Conservation (phyloP, 1,140 invertebrate species). For the Caenorhabditis brenneri region DNA sequence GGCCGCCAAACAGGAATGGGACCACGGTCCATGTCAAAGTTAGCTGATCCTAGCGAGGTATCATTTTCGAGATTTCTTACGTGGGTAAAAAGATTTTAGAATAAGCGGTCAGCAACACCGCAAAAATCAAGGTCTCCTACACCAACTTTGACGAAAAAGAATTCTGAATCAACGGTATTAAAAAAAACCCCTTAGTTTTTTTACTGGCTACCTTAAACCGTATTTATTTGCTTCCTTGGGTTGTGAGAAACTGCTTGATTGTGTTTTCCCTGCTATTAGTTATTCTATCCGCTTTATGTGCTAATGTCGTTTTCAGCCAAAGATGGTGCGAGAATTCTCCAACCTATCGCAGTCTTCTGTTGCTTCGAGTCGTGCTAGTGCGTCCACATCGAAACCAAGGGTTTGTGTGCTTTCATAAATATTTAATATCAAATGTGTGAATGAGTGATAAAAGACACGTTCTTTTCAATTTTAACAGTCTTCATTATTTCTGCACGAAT, state of each 20-base stretch:
- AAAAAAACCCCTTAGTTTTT: not conserved
- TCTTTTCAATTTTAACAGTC: too few relatives aligned
- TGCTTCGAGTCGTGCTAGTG: conserved; percentile 30
- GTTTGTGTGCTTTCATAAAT: not conserved
- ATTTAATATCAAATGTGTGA: not conserved
- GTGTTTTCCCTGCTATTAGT: not conserved
- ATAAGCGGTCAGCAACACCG: conserved; percentile 32
- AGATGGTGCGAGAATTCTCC: conserved; percentile 42
- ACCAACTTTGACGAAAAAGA: conserved; percentile 8
- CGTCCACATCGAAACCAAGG: conserved; percentile 16
- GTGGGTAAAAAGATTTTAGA: not conserved
- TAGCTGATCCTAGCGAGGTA: conserved; percentile 21
- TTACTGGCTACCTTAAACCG: not conserved
- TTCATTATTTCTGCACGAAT: too few relatives aligned
- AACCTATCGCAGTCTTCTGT: conserved; percentile 37
- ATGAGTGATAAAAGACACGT: too few relatives aligned
- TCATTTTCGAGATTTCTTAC: not conserved
- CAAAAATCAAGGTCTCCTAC: conserved; percentile 7
- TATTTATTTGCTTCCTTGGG: not conserved
- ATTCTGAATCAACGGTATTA: conserved; percentile 7
- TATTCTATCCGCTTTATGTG: not conserved
- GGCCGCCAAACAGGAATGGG: conserved; percentile 19
- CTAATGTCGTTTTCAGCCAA: conserved; percentile 34
- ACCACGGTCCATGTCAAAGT: not conserved
- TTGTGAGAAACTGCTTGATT: not conserved